These are phyloP conservation scores for Thamnaconus septentrionalis DNA, from an alignment of 2,113 vertebrate genomes.

Conservation along the genomic window DNA sequence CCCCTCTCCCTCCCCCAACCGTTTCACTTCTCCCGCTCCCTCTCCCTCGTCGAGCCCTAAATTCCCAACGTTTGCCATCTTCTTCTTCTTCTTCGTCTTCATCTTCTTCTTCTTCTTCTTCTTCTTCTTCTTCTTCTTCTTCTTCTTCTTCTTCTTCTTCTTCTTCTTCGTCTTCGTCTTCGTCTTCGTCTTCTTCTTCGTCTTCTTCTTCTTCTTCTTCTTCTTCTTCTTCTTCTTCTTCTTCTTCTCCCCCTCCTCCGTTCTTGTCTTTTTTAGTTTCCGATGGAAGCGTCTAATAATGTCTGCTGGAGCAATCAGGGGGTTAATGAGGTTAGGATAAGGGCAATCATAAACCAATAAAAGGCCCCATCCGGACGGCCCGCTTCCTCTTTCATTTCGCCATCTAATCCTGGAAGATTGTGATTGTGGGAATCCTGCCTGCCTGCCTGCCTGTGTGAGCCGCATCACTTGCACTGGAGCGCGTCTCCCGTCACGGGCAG, in stretches of 20 bases:
- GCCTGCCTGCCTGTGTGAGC: background rate
- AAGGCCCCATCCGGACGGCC: conserved; percentile 64
- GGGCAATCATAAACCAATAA: conserved; percentile 79
- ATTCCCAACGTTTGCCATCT: background rate
- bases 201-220: conserved; percentile 13
- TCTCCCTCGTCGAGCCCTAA: no score
- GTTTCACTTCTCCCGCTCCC: no score
- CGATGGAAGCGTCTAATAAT: conserved; percentile 76
- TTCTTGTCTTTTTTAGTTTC: conserved; percentile 43
- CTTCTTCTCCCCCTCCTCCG: conserved; percentile 31
- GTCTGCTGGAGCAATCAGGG: conserved; percentile 76
- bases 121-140: conserved; percentile 62
- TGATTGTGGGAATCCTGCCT: conserved; percentile 55
- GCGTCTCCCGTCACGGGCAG: conserved; percentile 69
- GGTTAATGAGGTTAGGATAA: conserved; percentile 76
- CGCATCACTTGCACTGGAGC: conserved; percentile 69
- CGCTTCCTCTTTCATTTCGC: conserved; percentile 45
- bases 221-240: conserved; percentile 12
- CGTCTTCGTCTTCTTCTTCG: conserved; percentile 11
- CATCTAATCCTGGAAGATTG: conserved; percentile 72
- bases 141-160: conserved; percentile 63
- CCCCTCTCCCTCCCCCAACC: no score
- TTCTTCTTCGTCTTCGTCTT: conserved; percentile 47
- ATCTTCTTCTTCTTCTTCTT: conserved; percentile 16
- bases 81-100: conserved; percentile 11